phyloP scores from a whole-genome alignment of 2,113 vertebrate species.

The Oceanites oceanicus region DNA sequence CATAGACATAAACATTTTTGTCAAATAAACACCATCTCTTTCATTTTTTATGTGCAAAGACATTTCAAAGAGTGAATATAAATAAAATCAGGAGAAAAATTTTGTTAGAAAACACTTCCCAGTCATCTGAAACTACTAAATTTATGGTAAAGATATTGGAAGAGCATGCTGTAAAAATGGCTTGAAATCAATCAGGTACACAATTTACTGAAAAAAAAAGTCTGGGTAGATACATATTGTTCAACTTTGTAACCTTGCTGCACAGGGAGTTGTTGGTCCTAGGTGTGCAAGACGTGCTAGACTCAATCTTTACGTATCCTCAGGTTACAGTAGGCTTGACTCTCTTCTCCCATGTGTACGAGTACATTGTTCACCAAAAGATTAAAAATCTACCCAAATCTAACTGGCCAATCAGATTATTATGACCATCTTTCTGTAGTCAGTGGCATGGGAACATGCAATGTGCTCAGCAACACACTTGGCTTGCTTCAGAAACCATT shows the following conservation, averaged over 20 bases:
- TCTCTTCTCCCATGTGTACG: not conserved
- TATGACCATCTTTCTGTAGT: not conserved
- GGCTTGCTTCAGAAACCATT: not conserved
- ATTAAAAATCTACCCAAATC: not conserved
- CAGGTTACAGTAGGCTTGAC: not conserved
- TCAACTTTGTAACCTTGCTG: not conserved
- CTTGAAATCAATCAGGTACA: not conserved
- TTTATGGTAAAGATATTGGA: not conserved
- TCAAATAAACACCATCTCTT: not conserved
- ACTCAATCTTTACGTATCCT: not conserved
- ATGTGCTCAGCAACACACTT: not conserved
- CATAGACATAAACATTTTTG: not conserved
- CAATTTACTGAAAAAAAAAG: not conserved
- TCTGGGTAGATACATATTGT: too few relatives aligned
- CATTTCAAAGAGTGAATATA: not conserved
- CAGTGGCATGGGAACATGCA: not conserved
- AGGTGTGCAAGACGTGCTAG: not conserved
- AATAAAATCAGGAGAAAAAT: not conserved
- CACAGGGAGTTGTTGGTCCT: not conserved
- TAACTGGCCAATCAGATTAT: not conserved
- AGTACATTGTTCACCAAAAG: not conserved
- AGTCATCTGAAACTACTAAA: not conserved
- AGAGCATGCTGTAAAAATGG: not conserved
- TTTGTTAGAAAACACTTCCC: not conserved
- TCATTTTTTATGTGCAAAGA: not conserved